These are phyloP conservation scores for Rhagium mordax DNA, from an alignment of 2,888 invertebrate genomes.

Conservation along the genomic window DNA sequence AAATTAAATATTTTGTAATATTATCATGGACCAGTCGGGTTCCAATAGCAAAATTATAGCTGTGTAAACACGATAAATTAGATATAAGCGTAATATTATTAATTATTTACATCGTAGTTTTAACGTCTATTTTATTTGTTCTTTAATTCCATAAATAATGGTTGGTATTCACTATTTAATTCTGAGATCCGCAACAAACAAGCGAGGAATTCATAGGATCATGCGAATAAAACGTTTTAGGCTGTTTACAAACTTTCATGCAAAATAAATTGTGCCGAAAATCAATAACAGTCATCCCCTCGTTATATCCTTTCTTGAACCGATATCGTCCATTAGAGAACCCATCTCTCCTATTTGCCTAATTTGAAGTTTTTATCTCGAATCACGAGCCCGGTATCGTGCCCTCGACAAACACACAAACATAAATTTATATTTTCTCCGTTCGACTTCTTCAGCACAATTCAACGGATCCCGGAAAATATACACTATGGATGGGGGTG, in stretches of 20 bases:
- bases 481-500: background rate
- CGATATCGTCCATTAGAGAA: background rate
- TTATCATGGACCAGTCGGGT: background rate
- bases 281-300: background rate
- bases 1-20: background rate
- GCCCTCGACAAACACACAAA: background rate
- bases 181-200: too few relatives aligned
- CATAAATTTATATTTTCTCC: background rate
- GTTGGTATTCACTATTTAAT: too few relatives aligned
- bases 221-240: background rate
- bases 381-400: background rate
- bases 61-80: background rate
- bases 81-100: background rate
- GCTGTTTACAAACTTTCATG: background rate
- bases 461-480: too few relatives aligned
- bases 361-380: background rate
- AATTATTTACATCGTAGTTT: background rate
- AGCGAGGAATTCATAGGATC: too few relatives aligned
- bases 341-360: background rate
- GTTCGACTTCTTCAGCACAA: background rate
- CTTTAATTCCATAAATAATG: too few relatives aligned
- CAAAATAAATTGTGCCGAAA: background rate
- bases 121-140: too few relatives aligned
- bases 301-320: background rate
- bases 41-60: background rate